Evolutionary conservation across 2,113 vertebrate species (phyloP), one percentile per base, ranked within the genome.

Genomic region (Rhombomys opimus): DNA sequence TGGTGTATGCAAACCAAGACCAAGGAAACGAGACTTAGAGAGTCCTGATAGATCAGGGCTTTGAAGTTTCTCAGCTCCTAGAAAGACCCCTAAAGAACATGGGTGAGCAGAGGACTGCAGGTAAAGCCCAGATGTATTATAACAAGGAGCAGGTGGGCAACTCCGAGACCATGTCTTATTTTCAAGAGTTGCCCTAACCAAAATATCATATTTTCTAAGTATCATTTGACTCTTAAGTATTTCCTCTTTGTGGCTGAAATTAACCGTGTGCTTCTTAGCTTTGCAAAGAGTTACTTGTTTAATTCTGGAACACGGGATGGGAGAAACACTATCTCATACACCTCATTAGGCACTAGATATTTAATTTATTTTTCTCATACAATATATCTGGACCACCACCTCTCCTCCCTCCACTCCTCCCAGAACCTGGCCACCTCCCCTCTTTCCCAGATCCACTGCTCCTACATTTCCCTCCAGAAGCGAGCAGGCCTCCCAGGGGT

Each of bases 231-330:
- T 50, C 35, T 82, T 80, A 50, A n/a, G 7, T 7, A 15, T 87
- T 92, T 94, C 88, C 46, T 94, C 77, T 23, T 77, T 89, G 67
- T 87, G 61, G 70, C 52, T 93, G 94, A 95, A 93, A 76, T 76
- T 75, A 96, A 61, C 54, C 14, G n/a, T 23, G 50, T 7, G 50
- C 87, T 92, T 93, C 25, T 70, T 70, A n/a, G 95, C 72, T 57
- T 91, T 94, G 38, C 82, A 72, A 94, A 91, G 78, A 93, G 81
- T 85, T 85, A 14, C 22, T 57, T 13, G 27, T 87, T 80, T 95
- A 92, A 78, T 89, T 54, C 30, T 67, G 41, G 78, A 78, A 22
- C 30, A 41, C 77, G 35, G 14, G 23, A 59, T 81, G 30, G 59
- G 38, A 14, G 92, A 94, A 68, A 32, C 17, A 89, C 2, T 65